A percentile compares a stretch with the other conserved stretches of the same genome.
Conservation (phyloP, 2,113 vertebrate genomes). For the Capreolus pygargus region DNA sequence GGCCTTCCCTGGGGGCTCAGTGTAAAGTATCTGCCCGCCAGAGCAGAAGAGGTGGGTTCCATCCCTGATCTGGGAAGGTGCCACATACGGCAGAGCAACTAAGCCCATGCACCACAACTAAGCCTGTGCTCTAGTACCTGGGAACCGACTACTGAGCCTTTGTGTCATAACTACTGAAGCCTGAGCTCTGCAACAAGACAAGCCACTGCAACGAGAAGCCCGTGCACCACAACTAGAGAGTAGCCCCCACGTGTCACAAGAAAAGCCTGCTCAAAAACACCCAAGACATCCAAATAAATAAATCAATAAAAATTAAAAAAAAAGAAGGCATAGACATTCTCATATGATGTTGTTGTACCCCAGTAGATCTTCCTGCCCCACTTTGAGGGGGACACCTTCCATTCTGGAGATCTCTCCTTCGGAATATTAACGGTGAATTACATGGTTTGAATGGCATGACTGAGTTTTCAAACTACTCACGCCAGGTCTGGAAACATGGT, state of each 20-base stretch:
- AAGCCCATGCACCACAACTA: not conserved
- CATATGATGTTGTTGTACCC: not conserved
- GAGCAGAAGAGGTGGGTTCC: not conserved
- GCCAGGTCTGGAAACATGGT: not conserved
- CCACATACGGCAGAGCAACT: not conserved
- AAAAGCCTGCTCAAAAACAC: not conserved
- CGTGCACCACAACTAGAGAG: not conserved
- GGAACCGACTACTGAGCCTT: not conserved
- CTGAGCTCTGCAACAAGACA: not conserved
- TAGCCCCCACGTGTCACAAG: not conserved
- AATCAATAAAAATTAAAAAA: not conserved
- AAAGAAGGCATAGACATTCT: not conserved
- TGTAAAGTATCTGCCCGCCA: not conserved
- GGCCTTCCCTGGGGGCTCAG: not conserved
- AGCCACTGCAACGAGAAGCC: not conserved
- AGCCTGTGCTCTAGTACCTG: not conserved
- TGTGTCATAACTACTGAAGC: not conserved
- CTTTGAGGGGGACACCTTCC: not conserved
- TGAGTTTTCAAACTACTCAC: not conserved
- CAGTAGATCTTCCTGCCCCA: not conserved
- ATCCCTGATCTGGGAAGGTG: not conserved
- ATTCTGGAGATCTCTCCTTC: not conserved
- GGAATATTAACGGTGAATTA: slow-evolving; percentile 15
- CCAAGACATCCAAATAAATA: not conserved
- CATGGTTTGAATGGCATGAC: not conserved